Evolutionary conservation across 1,140 invertebrate genomes (phyloP).

Genomic region (Akabosia matsudoensis): DNA sequence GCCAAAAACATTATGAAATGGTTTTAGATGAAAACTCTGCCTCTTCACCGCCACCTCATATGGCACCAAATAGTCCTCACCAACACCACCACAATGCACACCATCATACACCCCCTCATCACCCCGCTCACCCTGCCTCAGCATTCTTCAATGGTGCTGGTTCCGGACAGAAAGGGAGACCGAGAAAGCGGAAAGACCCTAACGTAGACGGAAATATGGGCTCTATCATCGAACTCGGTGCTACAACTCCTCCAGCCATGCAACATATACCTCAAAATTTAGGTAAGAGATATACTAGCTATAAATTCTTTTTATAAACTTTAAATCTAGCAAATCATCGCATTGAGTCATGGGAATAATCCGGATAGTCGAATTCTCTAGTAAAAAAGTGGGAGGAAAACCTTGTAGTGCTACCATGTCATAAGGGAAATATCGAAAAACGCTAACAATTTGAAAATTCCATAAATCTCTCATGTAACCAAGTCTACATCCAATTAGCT

Average conservation of each 20-base stretch:
- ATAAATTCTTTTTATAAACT: no score
- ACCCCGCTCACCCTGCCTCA: slow-evolving; percentile 55
- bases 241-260: slow-evolving; percentile 27
- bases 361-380: no score
- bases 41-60: slow-evolving; percentile 33
- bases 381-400: neutral
- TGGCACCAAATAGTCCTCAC: slow-evolving; percentile 48
- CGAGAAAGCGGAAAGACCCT: slow-evolving; percentile 70
- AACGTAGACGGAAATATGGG: slow-evolving; percentile 6
- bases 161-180: slow-evolving; percentile 72
- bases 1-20: slow-evolving; percentile 78
- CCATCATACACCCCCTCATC: slow-evolving; percentile 49
- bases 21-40: slow-evolving; percentile 53
- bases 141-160: slow-evolving; percentile 71
- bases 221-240: slow-evolving; percentile 32
- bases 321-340: no score
- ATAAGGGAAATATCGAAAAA: neutral
- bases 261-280: slow-evolving; percentile 34
- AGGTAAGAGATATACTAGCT: neutral
- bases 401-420: no score
- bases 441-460: slow-evolving; percentile 13
- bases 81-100: slow-evolving; percentile 47
- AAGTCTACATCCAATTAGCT: slow-evolving; percentile 13
- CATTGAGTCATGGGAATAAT: no score
- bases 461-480: slow-evolving; percentile 21